phyloP scores from a whole-genome alignment of 2,888 invertebrate species.

The Sesamia inferens region DNA sequence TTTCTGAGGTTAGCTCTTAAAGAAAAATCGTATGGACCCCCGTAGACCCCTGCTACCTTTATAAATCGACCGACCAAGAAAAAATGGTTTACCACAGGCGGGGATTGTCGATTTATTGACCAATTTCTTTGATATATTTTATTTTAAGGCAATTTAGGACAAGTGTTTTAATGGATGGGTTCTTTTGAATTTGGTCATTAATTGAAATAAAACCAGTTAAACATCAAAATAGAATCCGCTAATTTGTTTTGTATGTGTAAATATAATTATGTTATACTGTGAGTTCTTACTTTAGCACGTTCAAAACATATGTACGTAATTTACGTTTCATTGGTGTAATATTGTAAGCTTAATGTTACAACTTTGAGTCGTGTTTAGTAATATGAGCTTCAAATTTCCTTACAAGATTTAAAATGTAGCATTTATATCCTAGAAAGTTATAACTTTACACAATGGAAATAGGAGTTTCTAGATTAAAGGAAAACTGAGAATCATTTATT shows the following conservation, averaged over 20 bases:
- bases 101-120: conserved; percentile 51
- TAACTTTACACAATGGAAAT: neutral
- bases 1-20: conserved; percentile 46
- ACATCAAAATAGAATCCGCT: neutral
- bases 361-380: neutral
- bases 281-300: neutral
- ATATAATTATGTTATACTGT: neutral
- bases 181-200: neutral
- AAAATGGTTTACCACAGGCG: conserved; percentile 43
- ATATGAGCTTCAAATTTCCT: neutral
- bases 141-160: conserved; percentile 1
- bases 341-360: neutral
- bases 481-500: neutral
- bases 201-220: neutral
- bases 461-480: neutral
- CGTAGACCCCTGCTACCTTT: neutral
- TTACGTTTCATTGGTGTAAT: neutral
- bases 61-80: conserved; percentile 18
- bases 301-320: neutral
- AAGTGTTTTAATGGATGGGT: conserved; percentile 6
- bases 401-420: neutral
- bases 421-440: neutral
- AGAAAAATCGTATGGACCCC: conserved; percentile 58
- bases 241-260: neutral
- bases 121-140: conserved; percentile 41